A percentile compares a stretch with the other conserved stretches of the same genome.
Evolutionary conservation across 2,797 vertebrate genomes (phyloP).

Genomic region (Fistularia tabacaria): DNA sequence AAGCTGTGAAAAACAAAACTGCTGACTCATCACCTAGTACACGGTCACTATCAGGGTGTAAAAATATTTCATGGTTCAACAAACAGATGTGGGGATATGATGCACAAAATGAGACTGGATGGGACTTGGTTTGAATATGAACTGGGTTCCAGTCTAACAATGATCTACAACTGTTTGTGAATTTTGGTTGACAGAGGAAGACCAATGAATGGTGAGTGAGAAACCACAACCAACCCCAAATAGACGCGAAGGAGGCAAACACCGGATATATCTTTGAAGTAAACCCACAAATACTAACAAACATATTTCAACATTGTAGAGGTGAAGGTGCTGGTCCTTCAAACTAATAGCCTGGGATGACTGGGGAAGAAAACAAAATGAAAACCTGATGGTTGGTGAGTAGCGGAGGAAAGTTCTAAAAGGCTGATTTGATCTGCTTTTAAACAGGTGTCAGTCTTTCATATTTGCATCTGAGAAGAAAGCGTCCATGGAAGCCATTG

Average conservation of each 20-base stretch:
- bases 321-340: constrained; percentile 29
- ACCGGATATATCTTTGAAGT: constrained; percentile 54
- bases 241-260: constrained; percentile 39
- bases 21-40: constrained; percentile 29
- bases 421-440: constrained; percentile 62
- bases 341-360: constrained; percentile 51
- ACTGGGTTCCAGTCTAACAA: not conserved
- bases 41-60: constrained; percentile 12
- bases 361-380: constrained; percentile 41
- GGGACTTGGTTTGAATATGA: too few relatives aligned
- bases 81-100: too few relatives aligned
- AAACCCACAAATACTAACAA: constrained; percentile 69
- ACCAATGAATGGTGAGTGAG: not conserved
- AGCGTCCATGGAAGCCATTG: constrained; percentile 65
- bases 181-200: constrained; percentile 3
- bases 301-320: constrained; percentile 56
- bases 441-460: constrained; percentile 68
- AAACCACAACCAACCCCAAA: constrained; percentile 25
- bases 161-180: constrained; percentile 15
- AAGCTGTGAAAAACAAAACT: constrained; percentile 32
- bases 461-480: constrained; percentile 52
- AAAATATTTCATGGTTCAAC: too few relatives aligned
- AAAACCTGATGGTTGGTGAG: constrained; percentile 38
- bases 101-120: too few relatives aligned
- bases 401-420: constrained; percentile 40